A percentile compares a stretch with the other conserved stretches of the same genome.
Evolutionary conservation across 2,888 invertebrate genomes (phyloP).

Genomic region (Mamestra brassicae): DNA sequence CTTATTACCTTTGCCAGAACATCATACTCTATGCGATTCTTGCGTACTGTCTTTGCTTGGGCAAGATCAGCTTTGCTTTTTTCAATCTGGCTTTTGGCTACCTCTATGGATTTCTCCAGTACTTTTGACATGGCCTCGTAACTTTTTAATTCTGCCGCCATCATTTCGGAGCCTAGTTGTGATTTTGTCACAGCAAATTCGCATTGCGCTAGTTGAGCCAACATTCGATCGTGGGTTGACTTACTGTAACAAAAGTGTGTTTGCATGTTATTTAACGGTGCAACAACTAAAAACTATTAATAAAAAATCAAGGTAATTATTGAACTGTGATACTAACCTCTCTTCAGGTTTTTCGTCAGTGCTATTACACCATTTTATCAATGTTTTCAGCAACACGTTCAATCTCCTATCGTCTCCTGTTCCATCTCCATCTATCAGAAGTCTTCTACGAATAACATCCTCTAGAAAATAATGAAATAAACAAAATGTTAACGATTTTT

Average conservation of each 20-base stretch:
- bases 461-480: slow-evolving; percentile 90
- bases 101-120: slow-evolving; percentile 95
- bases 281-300: neutral
- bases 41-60: slow-evolving; percentile 96
- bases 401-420: slow-evolving; percentile 98
- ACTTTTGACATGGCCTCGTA: slow-evolving; percentile 95
- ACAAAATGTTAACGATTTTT: neutral
- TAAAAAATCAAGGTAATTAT: neutral
- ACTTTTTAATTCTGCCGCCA: slow-evolving; percentile 95
- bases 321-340: slow-evolving; percentile 85
- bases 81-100: slow-evolving; percentile 95
- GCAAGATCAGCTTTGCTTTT: slow-evolving; percentile 95
- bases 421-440: slow-evolving; percentile 99
- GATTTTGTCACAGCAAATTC: slow-evolving; percentile 97
- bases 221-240: slow-evolving; percentile 94
- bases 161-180: slow-evolving; percentile 94
- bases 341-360: slow-evolving; percentile 92
- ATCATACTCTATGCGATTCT: slow-evolving; percentile 98
- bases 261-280: neutral
- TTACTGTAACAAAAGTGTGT: slow-evolving; percentile 86
- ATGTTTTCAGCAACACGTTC: slow-evolving; percentile 95
- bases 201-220: slow-evolving; percentile 96
- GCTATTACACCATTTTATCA: slow-evolving; percentile 95
- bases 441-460: slow-evolving; percentile 97
- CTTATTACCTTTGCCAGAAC: slow-evolving; percentile 97